These are phyloP conservation scores for Neomicropteryx cornuta DNA, from an alignment of 1,140 invertebrate species.

Conservation along the genomic window DNA sequence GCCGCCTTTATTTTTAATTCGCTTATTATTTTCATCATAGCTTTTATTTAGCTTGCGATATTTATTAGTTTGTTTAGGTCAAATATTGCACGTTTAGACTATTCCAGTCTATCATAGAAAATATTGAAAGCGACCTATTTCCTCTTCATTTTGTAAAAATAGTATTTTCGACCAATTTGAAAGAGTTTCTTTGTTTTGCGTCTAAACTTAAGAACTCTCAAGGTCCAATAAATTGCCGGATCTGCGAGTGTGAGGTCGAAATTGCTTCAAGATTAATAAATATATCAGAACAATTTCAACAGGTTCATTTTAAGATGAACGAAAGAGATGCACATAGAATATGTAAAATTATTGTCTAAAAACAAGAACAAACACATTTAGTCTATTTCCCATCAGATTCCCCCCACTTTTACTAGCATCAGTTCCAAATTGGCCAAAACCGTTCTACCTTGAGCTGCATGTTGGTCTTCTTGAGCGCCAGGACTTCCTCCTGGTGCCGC, in stretches of 20 bases:
- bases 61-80: slow-evolving; percentile 1
- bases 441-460: slow-evolving; percentile 73
- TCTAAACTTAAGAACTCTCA: too few species aligned
- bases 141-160: too few species aligned
- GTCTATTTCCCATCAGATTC: not conserved
- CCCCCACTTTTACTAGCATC: too few species aligned
- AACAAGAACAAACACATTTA: not conserved
- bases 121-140: too few species aligned
- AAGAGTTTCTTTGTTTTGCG: too few species aligned
- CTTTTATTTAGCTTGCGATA: slow-evolving; percentile 1
- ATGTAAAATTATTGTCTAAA: slow-evolving; percentile 2
- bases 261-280: too few species aligned
- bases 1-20: slow-evolving; percentile 5
- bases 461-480: slow-evolving; percentile 88
- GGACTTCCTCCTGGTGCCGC: slow-evolving; percentile 82
- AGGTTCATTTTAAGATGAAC: not conserved
- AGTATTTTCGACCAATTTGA: too few species aligned
- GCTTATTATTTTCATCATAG: slow-evolving; percentile 5
- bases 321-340: slow-evolving; percentile 1
- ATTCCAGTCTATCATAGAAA: not conserved
- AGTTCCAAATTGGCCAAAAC: too few species aligned
- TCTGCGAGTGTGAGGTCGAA: too few species aligned
- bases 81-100: slow-evolving; percentile 2
- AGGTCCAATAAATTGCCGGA: too few species aligned
- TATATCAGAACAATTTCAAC: not conserved